Conservation (phyloP, 2,888 invertebrate species). For the Glaucopsyche alexis region DNA sequence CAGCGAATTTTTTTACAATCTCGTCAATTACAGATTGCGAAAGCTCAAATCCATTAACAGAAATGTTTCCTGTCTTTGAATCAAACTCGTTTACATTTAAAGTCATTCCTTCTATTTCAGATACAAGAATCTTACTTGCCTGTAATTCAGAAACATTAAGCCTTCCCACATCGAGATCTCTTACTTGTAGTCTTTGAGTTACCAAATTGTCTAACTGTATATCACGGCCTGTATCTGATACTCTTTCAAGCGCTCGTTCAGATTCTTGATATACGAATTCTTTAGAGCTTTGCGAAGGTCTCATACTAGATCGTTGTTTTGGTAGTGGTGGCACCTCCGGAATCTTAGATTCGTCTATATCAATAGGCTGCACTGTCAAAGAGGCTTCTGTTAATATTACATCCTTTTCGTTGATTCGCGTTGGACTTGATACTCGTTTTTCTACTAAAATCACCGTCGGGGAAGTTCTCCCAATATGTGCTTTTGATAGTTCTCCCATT, state of each 20-base stretch:
- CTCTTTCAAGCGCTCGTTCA: slow-evolving; percentile 59
- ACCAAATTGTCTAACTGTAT: slow-evolving; percentile 69
- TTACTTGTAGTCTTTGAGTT: slow-evolving; percentile 84
- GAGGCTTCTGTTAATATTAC: slow-evolving; percentile 84
- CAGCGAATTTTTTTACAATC: slow-evolving; percentile 79
- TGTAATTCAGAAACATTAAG: slow-evolving; percentile 88
- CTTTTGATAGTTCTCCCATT: slow-evolving; percentile 77
- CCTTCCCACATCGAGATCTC: slow-evolving; percentile 88
- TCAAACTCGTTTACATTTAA: slow-evolving; percentile 86
- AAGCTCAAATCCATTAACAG: slow-evolving; percentile 84
- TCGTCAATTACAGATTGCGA: slow-evolving; percentile 85
- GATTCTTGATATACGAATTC: slow-evolving; percentile 40
- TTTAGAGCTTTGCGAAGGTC: slow-evolving; percentile 42
- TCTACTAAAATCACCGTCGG: slow-evolving; percentile 82
- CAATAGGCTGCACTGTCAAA: slow-evolving; percentile 83
- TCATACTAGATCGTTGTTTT: slow-evolving; percentile 47
- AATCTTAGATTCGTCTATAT: slow-evolving; percentile 71
- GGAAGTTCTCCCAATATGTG: slow-evolving; percentile 78
- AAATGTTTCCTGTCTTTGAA: slow-evolving; percentile 84
- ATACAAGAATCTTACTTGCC: slow-evolving; percentile 89
- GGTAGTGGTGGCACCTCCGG: slow-evolving; percentile 73
- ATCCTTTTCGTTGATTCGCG: slow-evolving; percentile 78
- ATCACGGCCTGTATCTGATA: slow-evolving; percentile 59
- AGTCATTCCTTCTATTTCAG: slow-evolving; percentile 88
- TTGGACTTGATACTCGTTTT: slow-evolving; percentile 80